These are phyloP conservation scores for Palaemon carinicauda DNA, from an alignment of 1,140 invertebrate genomes.

Conservation along the genomic window DNA sequence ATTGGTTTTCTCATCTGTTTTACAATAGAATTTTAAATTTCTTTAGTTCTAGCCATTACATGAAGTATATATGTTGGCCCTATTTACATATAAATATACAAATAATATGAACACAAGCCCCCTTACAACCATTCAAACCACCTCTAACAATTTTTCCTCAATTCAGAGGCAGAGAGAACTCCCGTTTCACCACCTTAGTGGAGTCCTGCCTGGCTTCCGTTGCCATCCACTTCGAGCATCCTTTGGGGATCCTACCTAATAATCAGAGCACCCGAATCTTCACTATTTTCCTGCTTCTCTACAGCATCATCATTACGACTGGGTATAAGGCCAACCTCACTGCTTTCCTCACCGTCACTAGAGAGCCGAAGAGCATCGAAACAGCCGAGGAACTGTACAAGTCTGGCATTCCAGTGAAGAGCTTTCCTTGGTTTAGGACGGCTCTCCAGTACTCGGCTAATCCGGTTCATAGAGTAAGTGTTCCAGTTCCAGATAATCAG, in stretches of 20 bases:
- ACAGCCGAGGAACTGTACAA: not conserved
- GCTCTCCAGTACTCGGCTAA: too few species aligned
- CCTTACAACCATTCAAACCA: too few species aligned
- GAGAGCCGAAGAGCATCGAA: not conserved
- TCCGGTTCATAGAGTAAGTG: too few species aligned
- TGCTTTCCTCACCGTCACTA: not conserved
- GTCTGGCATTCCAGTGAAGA: not conserved
- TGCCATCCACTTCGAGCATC: not conserved
- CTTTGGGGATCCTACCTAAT: not conserved
- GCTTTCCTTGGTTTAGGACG: too few species aligned
- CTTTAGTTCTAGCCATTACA: too few species aligned
- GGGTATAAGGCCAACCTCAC: constrained; percentile 9
- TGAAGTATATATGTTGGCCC: too few species aligned
- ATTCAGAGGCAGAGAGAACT: not conserved
- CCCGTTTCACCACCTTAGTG: not conserved
- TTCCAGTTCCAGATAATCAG: too few species aligned
- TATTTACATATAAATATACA: too few species aligned
- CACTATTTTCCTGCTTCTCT: not conserved
- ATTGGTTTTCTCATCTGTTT: too few species aligned
- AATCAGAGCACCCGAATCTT: not conserved
- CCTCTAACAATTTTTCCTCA: too few species aligned
- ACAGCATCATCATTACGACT: not conserved
- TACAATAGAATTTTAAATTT: too few species aligned
- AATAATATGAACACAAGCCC: too few species aligned
- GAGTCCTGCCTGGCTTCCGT: not conserved